A percentile compares a stretch with the other conserved stretches of the same genome.
Conservation (phyloP, 2,888 invertebrate genomes). For the Acleris sparsana region DNA sequence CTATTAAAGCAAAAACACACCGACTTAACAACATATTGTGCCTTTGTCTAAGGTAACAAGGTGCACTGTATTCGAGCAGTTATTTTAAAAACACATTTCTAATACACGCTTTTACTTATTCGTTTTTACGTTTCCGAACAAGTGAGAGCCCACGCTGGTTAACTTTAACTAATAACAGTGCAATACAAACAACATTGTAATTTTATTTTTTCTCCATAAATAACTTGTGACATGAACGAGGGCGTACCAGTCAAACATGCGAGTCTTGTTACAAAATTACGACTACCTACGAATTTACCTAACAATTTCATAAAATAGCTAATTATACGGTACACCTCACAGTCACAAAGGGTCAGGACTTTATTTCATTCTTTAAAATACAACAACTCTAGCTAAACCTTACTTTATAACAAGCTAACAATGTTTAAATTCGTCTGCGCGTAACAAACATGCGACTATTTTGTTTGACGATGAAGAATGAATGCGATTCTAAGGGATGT, state of each 20-base stretch:
- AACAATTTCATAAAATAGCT: constrained; percentile 79
- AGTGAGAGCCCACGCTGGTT: constrained; percentile 16
- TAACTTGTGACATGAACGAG: constrained; percentile 25
- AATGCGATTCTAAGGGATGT: constrained; percentile 79
- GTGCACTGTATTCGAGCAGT: too few species aligned
- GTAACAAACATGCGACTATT: constrained; percentile 44
- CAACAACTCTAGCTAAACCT: constrained; percentile 41
- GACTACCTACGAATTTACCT: constrained; percentile 68
- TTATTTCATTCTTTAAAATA: constrained; percentile 47
- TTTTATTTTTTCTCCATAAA: constrained; percentile 30
- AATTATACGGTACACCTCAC: constrained; percentile 77
- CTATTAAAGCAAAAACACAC: too few species aligned
- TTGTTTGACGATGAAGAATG: constrained; percentile 48
- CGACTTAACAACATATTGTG: too few species aligned
- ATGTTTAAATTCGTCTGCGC: constrained; percentile 39
- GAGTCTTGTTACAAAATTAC: constrained; percentile 49
- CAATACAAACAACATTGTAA: constrained; percentile 27
- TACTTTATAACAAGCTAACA: constrained; percentile 43
- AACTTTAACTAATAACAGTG: constrained; percentile 25
- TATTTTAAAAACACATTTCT: too few species aligned
- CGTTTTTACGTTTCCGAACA: not conserved
- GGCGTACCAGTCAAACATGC: constrained; percentile 45
- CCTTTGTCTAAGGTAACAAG: too few species aligned
- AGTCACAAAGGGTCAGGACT: constrained; percentile 68
- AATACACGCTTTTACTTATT: not conserved